Conservation (phyloP, 2,888 invertebrate genomes). For the Pristionchus mayeri region DNA sequence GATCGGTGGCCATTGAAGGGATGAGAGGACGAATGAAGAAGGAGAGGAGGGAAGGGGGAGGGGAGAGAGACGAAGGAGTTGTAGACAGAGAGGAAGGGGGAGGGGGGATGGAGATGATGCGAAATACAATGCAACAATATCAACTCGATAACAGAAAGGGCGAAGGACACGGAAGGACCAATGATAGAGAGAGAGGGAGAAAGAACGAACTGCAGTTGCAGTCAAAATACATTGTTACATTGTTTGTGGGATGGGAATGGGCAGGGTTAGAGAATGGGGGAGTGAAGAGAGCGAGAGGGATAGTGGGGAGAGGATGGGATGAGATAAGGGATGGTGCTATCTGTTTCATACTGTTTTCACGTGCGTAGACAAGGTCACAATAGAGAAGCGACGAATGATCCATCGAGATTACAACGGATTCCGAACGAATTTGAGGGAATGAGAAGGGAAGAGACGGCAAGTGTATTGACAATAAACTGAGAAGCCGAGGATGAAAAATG, state of each 20-base stretch:
- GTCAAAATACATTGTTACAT: constrained; percentile 18
- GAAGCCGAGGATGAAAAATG: constrained; percentile 1
- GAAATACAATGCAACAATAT: constrained; percentile 9
- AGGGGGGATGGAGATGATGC: background rate
- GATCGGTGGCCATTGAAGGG: background rate
- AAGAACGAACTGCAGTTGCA: constrained; percentile 6
- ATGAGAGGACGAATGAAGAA: background rate
- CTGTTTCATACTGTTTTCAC: constrained; percentile 30
- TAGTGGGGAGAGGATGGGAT: constrained; percentile 3
- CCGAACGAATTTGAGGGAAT: background rate
- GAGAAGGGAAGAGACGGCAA: background rate
- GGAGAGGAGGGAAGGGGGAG: background rate
- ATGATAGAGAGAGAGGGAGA: background rate
- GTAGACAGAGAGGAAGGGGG: background rate
- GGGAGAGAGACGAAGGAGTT: background rate
- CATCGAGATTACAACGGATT: background rate
- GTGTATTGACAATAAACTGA: constrained; percentile 20
- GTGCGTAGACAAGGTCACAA: background rate
- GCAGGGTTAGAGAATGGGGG: background rate
- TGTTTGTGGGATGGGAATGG: constrained; percentile 20
- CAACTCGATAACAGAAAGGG: constrained; percentile 12
- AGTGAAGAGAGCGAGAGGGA: background rate
- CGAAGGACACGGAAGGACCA: background rate
- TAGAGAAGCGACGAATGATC: constrained; percentile 16
- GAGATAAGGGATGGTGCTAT: constrained; percentile 31